Evolutionary conservation across 2,888 invertebrate species (phyloP).

Genomic region (Eutolmus rufibarbis): DNA sequence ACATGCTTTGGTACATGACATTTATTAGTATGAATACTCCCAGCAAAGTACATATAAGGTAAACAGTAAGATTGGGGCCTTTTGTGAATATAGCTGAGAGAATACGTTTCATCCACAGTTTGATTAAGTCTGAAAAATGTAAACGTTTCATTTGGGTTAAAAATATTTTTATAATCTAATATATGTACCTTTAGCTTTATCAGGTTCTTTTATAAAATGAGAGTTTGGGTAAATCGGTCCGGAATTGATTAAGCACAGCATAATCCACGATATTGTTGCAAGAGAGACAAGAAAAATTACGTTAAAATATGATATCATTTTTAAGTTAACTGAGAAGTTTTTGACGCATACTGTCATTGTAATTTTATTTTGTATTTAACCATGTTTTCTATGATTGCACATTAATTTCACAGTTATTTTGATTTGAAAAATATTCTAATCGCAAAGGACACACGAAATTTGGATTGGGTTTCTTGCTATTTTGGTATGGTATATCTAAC

Average conservation of each 20-base stretch:
- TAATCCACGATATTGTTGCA: constrained; percentile 1
- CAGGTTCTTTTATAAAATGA: background rate
- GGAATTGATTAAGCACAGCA: background rate
- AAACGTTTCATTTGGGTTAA: background rate
- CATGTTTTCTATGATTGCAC: background rate
- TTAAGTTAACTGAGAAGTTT: background rate
- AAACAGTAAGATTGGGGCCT: background rate
- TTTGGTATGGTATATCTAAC: too few relatives aligned
- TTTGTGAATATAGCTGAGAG: background rate
- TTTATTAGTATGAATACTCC: background rate
- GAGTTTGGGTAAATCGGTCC: background rate
- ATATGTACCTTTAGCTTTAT: background rate
- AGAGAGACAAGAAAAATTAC: background rate
- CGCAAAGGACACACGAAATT: too few relatives aligned
- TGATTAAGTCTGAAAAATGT: background rate
- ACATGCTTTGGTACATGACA: background rate
- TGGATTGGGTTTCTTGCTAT: too few relatives aligned
- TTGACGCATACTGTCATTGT: background rate
- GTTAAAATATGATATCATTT: constrained; percentile 13
- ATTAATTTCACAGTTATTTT: background rate
- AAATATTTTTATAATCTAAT: background rate
- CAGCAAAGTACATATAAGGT: background rate
- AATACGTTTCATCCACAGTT: background rate
- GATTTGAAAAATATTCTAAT: background rate
- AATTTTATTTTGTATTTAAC: background rate